These are phyloP conservation scores for Sceloporus tristichus DNA, from an alignment of 2,113 vertebrate genomes.

Conservation along the genomic window DNA sequence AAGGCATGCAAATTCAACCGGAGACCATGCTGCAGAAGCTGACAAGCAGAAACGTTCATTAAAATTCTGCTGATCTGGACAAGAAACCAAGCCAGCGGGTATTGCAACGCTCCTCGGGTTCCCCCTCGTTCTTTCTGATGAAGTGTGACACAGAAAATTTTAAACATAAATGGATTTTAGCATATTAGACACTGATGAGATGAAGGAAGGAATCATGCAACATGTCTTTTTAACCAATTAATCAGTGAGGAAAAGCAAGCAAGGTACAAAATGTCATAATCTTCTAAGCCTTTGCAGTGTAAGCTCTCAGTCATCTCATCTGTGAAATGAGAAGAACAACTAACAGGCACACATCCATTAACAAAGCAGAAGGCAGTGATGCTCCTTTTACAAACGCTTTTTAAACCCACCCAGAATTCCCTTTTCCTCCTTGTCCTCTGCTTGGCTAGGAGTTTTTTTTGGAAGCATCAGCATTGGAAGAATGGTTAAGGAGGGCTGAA, in stretches of 20 bases:
- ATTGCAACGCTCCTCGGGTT: background rate
- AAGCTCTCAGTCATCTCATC: too few relatives aligned
- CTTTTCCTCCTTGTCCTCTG: too few relatives aligned
- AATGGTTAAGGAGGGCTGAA: too few relatives aligned
- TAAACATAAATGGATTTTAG: background rate
- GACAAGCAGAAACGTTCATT: background rate
- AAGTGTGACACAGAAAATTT: background rate
- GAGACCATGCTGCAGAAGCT: background rate
- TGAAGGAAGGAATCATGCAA: background rate
- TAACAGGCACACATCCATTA: too few relatives aligned
- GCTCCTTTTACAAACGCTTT: too few relatives aligned
- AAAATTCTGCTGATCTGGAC: background rate
- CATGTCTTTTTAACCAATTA: background rate
- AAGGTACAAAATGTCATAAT: too few relatives aligned
- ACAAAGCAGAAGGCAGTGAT: too few relatives aligned
- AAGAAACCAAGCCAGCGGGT: background rate
- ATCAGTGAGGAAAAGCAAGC: background rate
- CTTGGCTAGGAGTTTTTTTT: too few relatives aligned
- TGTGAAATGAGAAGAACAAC: too few relatives aligned
- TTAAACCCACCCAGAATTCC: too few relatives aligned
- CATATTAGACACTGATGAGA: background rate
- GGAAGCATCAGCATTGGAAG: too few relatives aligned
- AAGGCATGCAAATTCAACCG: background rate
- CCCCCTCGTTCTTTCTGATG: conserved; percentile 17
- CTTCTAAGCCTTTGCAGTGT: too few relatives aligned